Base-by-base conservation (phyloP, 2,113 vertebrate species). In the Colistium nudipinnis region DNA sequence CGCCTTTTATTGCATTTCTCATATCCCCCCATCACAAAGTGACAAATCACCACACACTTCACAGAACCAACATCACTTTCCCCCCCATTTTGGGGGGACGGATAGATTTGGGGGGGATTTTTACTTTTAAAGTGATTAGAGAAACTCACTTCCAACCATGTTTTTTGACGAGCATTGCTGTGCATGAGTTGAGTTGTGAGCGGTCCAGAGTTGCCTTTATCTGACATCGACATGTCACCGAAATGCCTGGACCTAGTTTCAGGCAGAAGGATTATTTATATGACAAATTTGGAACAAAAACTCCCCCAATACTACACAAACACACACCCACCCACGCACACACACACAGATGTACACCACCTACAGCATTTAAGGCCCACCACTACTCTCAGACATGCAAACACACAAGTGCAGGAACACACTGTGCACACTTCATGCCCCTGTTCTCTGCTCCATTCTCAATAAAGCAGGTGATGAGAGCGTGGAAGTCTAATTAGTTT, bases 401-500 rank as follows among this genome's bases (percentile, higher is more conserved):
- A 83, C 72, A 86, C 77, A 82, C 82, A 47, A 66, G 60, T 66
- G 80, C 70, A 48, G 20, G 35, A 78, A 76, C 78, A 77, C 80
- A 73, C 77, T 60, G 60, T 12, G 61, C 39, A 80, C 83, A 81
- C 76, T 78, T 88, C 75, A 86, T 80, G 84, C 49, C 83, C 70
- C 64, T 83, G 84, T 84, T 84, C 75, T 79, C 67, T 41, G 55
- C 80, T 86, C 87, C 82, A 76, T 81, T 87, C 89, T 89, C 92
- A 92, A 94, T 93, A 93, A 92, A 91, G 88, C 85, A 85, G 84
- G 88, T 88, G 80, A 91, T 88, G 90, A 93, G 87, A 89, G 56
- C 80, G 86, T 89, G 77, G 83, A 82, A 86, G 92, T 92, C 92
- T 97, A 97, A 98, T 95, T 90, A 91, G 94, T 98, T 98, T 96